A percentile compares a stretch with the other conserved stretches of the same genome.
Conservation (phyloP, 2,797 vertebrate species). For the Betta splendens region DNA sequence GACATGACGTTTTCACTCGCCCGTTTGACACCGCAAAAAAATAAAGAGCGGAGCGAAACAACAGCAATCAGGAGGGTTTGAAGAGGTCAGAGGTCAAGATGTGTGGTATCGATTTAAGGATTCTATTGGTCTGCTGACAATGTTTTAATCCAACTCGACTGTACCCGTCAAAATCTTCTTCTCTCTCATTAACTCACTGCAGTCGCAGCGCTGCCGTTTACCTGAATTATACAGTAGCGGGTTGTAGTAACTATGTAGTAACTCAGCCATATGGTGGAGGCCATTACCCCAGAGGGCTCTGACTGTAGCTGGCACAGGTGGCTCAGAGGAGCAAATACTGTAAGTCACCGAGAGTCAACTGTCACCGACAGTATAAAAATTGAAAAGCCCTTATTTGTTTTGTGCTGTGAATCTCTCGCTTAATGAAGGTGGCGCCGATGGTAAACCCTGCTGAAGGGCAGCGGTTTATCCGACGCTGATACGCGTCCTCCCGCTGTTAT, state of each 20-base stretch:
- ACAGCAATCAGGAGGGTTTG: slow-evolving; percentile 1
- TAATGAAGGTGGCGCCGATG: slow-evolving; percentile 29
- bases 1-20: slow-evolving; percentile 35
- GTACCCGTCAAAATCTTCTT: not conserved
- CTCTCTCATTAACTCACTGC: slow-evolving; percentile 2
- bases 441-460: slow-evolving; percentile 37
- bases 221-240: slow-evolving; percentile 23
- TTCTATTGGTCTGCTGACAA: not conserved
- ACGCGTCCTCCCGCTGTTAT: slow-evolving; percentile 9
- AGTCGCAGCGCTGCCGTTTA: not conserved
- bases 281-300: slow-evolving; percentile 32
- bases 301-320: slow-evolving; percentile 34
- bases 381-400: slow-evolving; percentile 2
- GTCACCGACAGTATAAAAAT: slow-evolving; percentile 4
- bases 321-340: slow-evolving; percentile 24
- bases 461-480: slow-evolving; percentile 31
- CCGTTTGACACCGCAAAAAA: slow-evolving; percentile 47
- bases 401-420: too few species aligned
- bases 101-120: not conserved
- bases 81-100: not conserved
- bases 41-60: not conserved
- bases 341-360: not conserved
- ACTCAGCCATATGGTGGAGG: slow-evolving; percentile 38
- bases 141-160: not conserved
- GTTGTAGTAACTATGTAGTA: slow-evolving; percentile 33